These are phyloP conservation scores for Callinectes sapidus DNA, from an alignment of 2,888 invertebrate genomes.

Conservation along the genomic window DNA sequence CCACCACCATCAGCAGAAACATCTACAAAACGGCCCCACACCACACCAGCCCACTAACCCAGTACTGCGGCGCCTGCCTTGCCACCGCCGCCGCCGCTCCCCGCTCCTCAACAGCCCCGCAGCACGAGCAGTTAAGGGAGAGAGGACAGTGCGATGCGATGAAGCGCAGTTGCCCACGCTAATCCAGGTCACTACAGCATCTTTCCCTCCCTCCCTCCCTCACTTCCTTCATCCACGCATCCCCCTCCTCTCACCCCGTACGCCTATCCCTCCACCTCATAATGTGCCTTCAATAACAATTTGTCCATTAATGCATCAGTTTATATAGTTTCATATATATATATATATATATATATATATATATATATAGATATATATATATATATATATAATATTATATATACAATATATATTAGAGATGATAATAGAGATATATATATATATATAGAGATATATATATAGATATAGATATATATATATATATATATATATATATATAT, in stretches of 20 bases:
- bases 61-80: too few species aligned
- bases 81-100: not conserved
- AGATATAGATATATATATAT: not conserved
- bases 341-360: too few species aligned
- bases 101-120: not conserved
- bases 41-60: not conserved
- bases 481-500: not conserved
- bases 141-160: not conserved
- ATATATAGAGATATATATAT: too few species aligned
- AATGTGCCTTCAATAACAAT: not conserved
- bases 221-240: not conserved
- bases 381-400: too few species aligned
- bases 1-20: not conserved
- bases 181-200: not conserved
- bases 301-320: not conserved
- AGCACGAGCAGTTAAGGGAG: slow-evolving; percentile 14
- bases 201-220: not conserved
- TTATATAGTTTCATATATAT: not conserved
- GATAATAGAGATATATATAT: too few species aligned
- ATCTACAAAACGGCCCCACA: not conserved
- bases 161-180: not conserved
- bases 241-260: not conserved
- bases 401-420: too few species aligned
- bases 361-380: too few species aligned
- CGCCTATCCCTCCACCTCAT: not conserved